A percentile compares a stretch with the other conserved stretches of the same genome.
Evolutionary conservation across 2,797 vertebrate species (phyloP).

Genomic region (Otolemur crassicaudatus): DNA sequence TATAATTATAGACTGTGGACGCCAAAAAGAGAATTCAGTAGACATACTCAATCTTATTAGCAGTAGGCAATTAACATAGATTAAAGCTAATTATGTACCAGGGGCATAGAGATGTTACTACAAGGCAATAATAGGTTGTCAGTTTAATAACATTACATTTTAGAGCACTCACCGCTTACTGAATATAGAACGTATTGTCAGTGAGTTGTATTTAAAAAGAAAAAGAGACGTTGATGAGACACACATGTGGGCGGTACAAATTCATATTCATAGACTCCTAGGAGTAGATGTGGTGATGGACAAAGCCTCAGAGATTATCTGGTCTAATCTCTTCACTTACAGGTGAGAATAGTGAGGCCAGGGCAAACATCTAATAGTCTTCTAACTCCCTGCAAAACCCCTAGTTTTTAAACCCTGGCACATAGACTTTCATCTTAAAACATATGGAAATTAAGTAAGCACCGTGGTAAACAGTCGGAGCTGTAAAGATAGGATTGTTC

Average conservation of each 20-base stretch:
- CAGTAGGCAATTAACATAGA: constrained; percentile 79
- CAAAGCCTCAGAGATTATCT: background rate
- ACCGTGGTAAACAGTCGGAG: background rate
- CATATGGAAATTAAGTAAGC: background rate
- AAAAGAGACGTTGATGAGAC: constrained; percentile 26
- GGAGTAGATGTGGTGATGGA: background rate
- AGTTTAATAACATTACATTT: constrained; percentile 74
- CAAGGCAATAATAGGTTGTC: constrained; percentile 79
- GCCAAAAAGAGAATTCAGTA: constrained; percentile 70
- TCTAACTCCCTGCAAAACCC: background rate
- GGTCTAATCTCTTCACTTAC: background rate
- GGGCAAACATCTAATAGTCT: background rate
- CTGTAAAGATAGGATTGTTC: background rate
- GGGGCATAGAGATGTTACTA: constrained; percentile 68
- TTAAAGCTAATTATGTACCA: constrained; percentile 78
- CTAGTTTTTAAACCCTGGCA: background rate
- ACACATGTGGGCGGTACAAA: background rate
- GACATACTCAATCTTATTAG: constrained; percentile 76
- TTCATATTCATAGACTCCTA: background rate
- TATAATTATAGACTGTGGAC: constrained; percentile 68
- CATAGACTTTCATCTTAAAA: background rate
- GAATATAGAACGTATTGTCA: constrained; percentile 62
- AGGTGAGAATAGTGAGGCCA: background rate
- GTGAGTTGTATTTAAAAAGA: constrained; percentile 57
- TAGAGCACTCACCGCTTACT: constrained; percentile 26